Evolutionary conservation across 2,888 invertebrate species (phyloP).

Genomic region (Liposcelis brunnea): DNA sequence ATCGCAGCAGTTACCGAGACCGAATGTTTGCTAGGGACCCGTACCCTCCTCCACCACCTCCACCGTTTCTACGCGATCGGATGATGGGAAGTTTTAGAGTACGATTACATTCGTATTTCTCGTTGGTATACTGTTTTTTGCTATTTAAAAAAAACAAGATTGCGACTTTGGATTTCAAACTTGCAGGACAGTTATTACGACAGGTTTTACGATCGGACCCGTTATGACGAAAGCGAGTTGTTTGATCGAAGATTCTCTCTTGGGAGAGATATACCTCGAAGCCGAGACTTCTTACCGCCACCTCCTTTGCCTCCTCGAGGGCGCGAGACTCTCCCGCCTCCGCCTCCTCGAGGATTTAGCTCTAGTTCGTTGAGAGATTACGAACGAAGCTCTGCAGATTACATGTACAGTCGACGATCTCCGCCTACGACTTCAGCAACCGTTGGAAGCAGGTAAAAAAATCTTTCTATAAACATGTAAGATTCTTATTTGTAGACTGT

Average conservation of each 20-base stretch:
- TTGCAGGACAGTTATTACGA: conserved; percentile 60
- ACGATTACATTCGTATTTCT: conserved; percentile 6
- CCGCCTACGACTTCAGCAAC: conserved; percentile 33
- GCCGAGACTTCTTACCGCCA: conserved; percentile 30
- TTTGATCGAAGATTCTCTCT: conserved; percentile 61
- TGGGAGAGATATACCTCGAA: conserved; percentile 15
- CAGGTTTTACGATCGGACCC: conserved; percentile 39
- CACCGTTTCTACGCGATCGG: conserved; percentile 78
- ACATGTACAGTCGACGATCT: conserved; percentile 66
- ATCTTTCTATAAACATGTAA: too few relatives aligned
- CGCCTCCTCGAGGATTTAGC: conserved; percentile 32
- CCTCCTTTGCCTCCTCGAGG: conserved; percentile 47
- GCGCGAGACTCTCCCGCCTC: conserved; percentile 57
- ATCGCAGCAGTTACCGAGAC: conserved; percentile 67
- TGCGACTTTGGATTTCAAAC: too few relatives aligned
- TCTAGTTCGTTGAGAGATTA: conserved; percentile 14
- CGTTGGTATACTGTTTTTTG: conserved; percentile 1
- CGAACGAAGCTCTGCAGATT: conserved; percentile 10
- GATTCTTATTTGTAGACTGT: conserved; percentile 9
- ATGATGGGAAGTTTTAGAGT: conserved; percentile 60
- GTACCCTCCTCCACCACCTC: conserved; percentile 75
- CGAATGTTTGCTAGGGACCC: conserved; percentile 77
- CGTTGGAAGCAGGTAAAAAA: conserved; percentile 16
- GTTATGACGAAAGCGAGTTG: conserved; percentile 35
- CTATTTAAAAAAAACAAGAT: conserved; percentile 12